Conservation (phyloP, 2,888 invertebrate species). For the Ophion slaviceki region DNA sequence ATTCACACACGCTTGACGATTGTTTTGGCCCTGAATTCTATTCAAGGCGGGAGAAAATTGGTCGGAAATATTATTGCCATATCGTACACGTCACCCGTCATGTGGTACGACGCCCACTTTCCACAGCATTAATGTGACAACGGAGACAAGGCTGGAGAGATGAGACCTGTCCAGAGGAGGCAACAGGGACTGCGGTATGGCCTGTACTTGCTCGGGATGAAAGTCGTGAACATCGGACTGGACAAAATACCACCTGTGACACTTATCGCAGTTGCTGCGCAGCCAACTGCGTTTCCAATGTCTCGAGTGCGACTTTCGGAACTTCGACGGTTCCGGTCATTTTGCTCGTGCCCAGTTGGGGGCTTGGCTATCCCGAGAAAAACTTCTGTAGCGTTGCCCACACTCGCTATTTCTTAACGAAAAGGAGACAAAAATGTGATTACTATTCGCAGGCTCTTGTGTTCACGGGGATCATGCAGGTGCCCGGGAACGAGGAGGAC, state of each 20-base stretch:
- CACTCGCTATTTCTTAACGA: neutral
- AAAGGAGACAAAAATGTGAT: neutral
- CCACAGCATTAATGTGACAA: neutral
- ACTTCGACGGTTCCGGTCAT: neutral
- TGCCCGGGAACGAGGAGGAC: conserved; percentile 84
- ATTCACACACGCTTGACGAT: neutral
- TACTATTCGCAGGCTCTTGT: conserved; percentile 82
- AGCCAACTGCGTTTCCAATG: conserved; percentile 74
- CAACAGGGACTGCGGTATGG: conserved; percentile 79
- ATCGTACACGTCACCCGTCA: neutral
- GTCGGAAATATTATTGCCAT: neutral
- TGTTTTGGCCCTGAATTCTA: neutral
- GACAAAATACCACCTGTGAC: conserved; percentile 86
- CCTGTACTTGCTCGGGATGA: conserved; percentile 77
- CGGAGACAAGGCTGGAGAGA: conserved; percentile 9
- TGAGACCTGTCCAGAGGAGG: conserved; percentile 76
- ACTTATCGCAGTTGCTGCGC: conserved; percentile 82
- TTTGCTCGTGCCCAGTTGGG: neutral
- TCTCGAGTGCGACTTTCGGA: neutral
- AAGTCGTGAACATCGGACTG: conserved; percentile 82
- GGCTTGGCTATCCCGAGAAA: too few species aligned
- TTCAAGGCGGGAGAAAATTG: neutral
- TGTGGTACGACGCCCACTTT: too few species aligned
- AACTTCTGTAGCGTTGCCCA: too few species aligned
- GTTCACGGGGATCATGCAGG: conserved; percentile 84